Evolutionary conservation across 2,797 vertebrate genomes (phyloP).

Genomic region (Phrynocephalus guinanensis): DNA sequence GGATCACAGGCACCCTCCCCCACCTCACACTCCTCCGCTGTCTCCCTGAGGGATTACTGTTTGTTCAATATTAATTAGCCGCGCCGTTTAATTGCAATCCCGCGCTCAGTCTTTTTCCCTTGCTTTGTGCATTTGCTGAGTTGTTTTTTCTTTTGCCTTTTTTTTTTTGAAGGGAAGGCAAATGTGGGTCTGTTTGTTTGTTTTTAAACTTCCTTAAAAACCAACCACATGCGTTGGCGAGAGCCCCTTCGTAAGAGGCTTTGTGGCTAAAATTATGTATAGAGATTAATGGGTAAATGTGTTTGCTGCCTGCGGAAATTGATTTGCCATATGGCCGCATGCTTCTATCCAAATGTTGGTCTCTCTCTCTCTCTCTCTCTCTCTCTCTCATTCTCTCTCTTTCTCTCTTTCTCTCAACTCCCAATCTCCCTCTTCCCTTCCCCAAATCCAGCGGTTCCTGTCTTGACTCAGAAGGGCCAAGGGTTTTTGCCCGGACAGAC

Average conservation of each 20-base stretch:
- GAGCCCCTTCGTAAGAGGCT: slow-evolving; percentile 55
- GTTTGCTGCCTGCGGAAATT: slow-evolving; percentile 64
- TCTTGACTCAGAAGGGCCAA: neutral
- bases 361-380: neutral
- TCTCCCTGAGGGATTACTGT: neutral
- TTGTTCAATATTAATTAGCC: slow-evolving; percentile 57
- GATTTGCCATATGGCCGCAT: slow-evolving; percentile 53
- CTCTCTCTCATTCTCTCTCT: neutral
- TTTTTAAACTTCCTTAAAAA: slow-evolving; percentile 20
- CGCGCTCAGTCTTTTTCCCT: neutral
- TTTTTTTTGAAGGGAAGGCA: slow-evolving; percentile 45
- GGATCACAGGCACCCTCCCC: too few species aligned
- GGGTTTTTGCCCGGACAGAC: neutral
- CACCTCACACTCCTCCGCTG: neutral
- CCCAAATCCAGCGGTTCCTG: neutral
- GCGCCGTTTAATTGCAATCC: slow-evolving; percentile 63
- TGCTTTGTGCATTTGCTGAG: too few species aligned
- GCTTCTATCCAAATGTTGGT: neutral
- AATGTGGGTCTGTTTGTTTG: slow-evolving; percentile 38
- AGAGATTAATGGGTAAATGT: slow-evolving; percentile 72
- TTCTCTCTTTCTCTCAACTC: accelerated
- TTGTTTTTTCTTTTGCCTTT: slow-evolving; percentile 35
- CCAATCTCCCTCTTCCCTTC: too few species aligned
- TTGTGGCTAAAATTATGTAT: slow-evolving; percentile 72
- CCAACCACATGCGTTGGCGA: slow-evolving; percentile 50